Conservation (phyloP, 2,888 invertebrate species). For the Eupsilia transversa region DNA sequence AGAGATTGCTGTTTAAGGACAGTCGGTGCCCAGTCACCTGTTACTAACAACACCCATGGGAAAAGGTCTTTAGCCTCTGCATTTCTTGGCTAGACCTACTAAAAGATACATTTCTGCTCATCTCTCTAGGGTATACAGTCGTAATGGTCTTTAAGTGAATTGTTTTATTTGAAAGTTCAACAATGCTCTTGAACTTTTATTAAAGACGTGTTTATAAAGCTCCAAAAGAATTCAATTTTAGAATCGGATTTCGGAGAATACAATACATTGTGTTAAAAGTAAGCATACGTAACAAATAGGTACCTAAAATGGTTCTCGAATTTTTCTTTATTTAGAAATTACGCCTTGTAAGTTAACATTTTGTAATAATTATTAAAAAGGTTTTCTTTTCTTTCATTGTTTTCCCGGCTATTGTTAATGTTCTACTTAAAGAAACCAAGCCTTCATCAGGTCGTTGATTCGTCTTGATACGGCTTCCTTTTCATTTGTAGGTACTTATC, state of each 20-base stretch:
- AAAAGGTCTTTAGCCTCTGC: slow-evolving; percentile 31
- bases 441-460: not conserved
- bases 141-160: slow-evolving; percentile 22
- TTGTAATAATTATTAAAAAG: not conserved
- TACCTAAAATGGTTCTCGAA: too few relatives aligned
- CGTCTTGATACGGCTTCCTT: not conserved
- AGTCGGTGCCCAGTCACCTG: slow-evolving; percentile 28
- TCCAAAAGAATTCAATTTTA: not conserved
- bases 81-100: slow-evolving; percentile 20
- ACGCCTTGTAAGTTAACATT: not conserved
- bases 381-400: not conserved
- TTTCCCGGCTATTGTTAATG: not conserved
- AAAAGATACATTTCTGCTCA: slow-evolving; percentile 6
- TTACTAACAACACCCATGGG: slow-evolving; percentile 30
- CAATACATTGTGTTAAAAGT: not conserved
- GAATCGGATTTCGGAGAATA: not conserved
- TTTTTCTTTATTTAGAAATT: not conserved
- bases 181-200: slow-evolving; percentile 34
- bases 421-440: not conserved
- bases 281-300: not conserved
- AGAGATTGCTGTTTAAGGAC: slow-evolving; percentile 15
- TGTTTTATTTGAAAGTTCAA: slow-evolving; percentile 29
- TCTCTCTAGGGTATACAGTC: not conserved
- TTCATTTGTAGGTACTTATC: not conserved
- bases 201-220: not conserved